Percentiles rank a stretch among this genome's conserved stretches.
Conservation (phyloP, 2,113 vertebrate species). For the Engraulis encrasicolus region DNA sequence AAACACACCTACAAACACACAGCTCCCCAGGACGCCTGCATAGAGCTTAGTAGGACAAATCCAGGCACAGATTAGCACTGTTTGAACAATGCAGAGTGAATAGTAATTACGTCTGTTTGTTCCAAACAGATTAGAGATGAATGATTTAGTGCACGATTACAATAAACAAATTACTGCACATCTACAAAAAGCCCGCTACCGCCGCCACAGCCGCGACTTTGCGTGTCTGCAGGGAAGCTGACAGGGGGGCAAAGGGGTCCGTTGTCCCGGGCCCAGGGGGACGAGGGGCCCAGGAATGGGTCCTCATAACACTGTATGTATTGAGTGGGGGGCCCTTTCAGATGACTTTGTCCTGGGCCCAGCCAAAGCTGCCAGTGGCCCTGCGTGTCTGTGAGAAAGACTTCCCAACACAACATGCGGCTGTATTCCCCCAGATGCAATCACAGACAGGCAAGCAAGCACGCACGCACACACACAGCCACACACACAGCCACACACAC, state of each 20-base stretch:
- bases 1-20: not conserved
- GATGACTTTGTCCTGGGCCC: no score
- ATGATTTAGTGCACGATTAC: constrained; percentile 35
- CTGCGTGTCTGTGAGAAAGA: constrained; percentile 11
- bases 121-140: constrained; percentile 52
- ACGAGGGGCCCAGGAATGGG: no score
- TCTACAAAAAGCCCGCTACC: constrained; percentile 6
- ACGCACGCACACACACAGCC: no score
- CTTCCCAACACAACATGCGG: not conserved
- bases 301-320: no score
- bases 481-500: no score
- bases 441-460: no score
- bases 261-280: no score
- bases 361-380: no score
- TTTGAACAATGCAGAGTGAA: constrained; percentile 37
- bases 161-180: constrained; percentile 33
- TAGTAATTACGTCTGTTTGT: constrained; percentile 47
- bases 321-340: no score
- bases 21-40: not conserved
- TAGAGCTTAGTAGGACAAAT: constrained; percentile 16
- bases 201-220: no score
- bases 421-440: not conserved
- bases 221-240: no score
- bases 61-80: constrained; percentile 32
- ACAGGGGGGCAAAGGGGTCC: no score